phyloP scores from a whole-genome alignment of 2,797 vertebrate species.

The Antrozous pallidus region DNA sequence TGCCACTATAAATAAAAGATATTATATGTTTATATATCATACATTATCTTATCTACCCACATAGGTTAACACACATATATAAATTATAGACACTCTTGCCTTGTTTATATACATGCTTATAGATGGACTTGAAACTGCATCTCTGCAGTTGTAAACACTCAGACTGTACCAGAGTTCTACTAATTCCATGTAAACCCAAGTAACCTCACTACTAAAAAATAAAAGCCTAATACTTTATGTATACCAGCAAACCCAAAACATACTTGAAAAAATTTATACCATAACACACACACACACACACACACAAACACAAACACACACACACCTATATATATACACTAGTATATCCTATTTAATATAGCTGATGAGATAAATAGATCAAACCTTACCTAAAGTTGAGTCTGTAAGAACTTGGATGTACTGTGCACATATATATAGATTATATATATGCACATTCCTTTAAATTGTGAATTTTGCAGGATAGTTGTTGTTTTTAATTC shows the following conservation, averaged over 20 bases:
- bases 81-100: background rate
- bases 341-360: background rate
- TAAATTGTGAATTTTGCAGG: background rate
- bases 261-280: background rate
- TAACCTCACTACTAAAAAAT: background rate
- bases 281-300: no score
- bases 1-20: background rate
- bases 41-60: background rate
- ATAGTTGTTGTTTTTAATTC: background rate
- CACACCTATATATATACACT: background rate
- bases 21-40: background rate
- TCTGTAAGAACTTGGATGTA: background rate
- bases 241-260: background rate
- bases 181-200: background rate
- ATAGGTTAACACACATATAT: background rate
- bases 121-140: background rate
- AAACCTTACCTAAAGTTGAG: background rate
- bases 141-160: background rate
- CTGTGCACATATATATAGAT: conserved; percentile 1
- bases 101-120: background rate
- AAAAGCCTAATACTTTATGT: background rate
- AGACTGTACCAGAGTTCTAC: background rate
- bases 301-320: background rate
- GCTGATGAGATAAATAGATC: background rate
- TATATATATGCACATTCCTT: background rate